A percentile compares a stretch with the other conserved stretches of the same genome.
phyloP scores from a whole-genome alignment of 2,113 vertebrate genomes.

The Cephalopholis sonnerati region DNA sequence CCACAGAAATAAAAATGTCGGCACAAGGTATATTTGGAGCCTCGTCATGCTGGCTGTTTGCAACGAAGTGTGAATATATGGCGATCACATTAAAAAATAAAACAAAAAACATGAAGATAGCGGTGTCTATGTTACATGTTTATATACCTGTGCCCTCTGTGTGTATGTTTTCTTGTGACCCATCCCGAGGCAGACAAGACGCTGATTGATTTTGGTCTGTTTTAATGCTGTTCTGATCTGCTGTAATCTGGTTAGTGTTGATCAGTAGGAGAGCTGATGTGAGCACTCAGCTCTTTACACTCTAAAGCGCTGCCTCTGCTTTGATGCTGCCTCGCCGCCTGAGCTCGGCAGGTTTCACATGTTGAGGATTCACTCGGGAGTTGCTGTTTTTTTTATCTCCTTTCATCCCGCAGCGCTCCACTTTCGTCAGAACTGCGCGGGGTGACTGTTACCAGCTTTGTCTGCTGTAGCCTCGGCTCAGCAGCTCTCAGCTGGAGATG shows the following conservation, averaged over 20 bases:
- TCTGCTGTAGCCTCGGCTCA: constrained; percentile 13
- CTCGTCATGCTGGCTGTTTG: no score
- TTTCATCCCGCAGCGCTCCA: constrained; percentile 18
- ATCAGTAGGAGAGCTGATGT: constrained; percentile 63
- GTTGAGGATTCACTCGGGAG: not conserved
- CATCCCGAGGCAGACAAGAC: constrained; percentile 22
- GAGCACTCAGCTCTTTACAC: constrained; percentile 63
- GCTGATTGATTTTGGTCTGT: constrained; percentile 58
- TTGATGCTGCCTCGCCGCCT: not conserved
- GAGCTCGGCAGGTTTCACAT: constrained; percentile 24
- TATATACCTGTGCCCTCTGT: not conserved
- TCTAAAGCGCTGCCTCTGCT: constrained; percentile 38
- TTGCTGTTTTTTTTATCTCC: not conserved
- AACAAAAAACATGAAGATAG: no score
- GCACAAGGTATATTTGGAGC: no score
- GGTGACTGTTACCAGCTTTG: constrained; percentile 6
- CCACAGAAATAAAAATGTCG: no score
- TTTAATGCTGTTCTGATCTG: constrained; percentile 62
- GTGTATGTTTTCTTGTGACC: constrained; percentile 35
- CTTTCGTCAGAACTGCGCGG: constrained; percentile 19
- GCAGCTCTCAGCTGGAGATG: constrained; percentile 19
- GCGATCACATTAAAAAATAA: no score
- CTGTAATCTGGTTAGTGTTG: constrained; percentile 71
- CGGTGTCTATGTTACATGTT: not conserved
- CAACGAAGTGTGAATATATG: no score